A percentile compares a stretch with the other conserved stretches of the same genome.
Conservation (phyloP, 2,888 invertebrate genomes). For the Unio delphinus region DNA sequence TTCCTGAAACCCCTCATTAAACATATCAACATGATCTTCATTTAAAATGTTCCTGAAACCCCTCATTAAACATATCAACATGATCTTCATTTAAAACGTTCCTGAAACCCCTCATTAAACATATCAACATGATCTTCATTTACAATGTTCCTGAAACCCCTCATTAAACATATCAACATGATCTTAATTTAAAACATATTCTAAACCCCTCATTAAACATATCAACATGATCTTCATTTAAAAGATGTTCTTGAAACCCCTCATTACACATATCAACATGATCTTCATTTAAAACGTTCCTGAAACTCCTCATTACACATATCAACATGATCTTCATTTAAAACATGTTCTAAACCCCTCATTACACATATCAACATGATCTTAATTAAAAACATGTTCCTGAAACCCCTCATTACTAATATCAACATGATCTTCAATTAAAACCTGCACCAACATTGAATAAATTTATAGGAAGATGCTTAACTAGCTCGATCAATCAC, state of each 20-base stretch:
- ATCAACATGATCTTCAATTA: background rate
- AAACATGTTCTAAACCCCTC: background rate
- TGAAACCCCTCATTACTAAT: background rate
- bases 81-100: background rate
- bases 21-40: background rate
- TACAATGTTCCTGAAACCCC: background rate
- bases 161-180: background rate
- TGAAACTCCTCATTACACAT: too few relatives aligned
- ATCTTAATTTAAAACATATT: background rate
- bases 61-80: background rate
- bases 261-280: too few relatives aligned
- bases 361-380: too few relatives aligned
- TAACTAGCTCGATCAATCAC: too few relatives aligned
- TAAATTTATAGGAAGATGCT: background rate
- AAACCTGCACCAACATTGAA: background rate
- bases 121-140: background rate
- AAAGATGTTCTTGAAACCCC: background rate
- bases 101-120: background rate
- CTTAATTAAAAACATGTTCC: background rate
- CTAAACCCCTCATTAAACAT: background rate
- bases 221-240: background rate
- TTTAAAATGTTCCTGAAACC: background rate
- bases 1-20: background rate
- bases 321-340: too few relatives aligned
- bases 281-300: too few relatives aligned